phyloP scores from a whole-genome alignment of 2,888 invertebrate species.

The Lasioglossum malachurum region DNA sequence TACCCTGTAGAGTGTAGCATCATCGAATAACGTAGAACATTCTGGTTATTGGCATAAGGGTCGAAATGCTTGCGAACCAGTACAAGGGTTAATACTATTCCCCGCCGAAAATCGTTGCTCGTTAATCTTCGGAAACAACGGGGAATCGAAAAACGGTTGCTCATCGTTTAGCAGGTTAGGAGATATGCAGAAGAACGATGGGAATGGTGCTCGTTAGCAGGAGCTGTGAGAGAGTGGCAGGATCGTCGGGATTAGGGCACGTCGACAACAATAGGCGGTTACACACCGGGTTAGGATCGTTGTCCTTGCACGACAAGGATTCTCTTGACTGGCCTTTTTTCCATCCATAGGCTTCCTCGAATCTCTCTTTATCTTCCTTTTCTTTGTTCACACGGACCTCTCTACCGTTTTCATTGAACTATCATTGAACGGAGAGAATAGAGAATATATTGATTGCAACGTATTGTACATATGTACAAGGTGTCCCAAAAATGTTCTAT shows the following conservation, averaged over 20 bases:
- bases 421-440: background rate
- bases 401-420: slow-evolving; percentile 24
- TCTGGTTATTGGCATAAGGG: too few species aligned
- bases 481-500: too few species aligned
- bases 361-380: slow-evolving; percentile 1
- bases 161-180: slow-evolving; percentile 13
- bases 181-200: slow-evolving; percentile 58
- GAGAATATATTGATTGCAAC: background rate
- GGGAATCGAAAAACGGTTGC: slow-evolving; percentile 2
- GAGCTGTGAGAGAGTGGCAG: slow-evolving; percentile 60
- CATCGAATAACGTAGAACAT: too few species aligned
- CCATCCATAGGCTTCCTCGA: slow-evolving; percentile 28
- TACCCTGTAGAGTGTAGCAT: too few species aligned
- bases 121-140: background rate
- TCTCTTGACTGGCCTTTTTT: slow-evolving; percentile 56
- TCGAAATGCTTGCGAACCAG: background rate
- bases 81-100: background rate
- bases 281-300: slow-evolving; percentile 39
- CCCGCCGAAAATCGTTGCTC: background rate
- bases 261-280: slow-evolving; percentile 56
- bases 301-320: slow-evolving; percentile 63
- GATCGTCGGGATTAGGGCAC: slow-evolving; percentile 67
- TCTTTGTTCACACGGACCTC: slow-evolving; percentile 37
- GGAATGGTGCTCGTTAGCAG: slow-evolving; percentile 78
- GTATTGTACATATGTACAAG: too few species aligned